These are phyloP conservation scores for Mesitornis unicolor DNA, from an alignment of 2,113 vertebrate species.

Conservation along the genomic window DNA sequence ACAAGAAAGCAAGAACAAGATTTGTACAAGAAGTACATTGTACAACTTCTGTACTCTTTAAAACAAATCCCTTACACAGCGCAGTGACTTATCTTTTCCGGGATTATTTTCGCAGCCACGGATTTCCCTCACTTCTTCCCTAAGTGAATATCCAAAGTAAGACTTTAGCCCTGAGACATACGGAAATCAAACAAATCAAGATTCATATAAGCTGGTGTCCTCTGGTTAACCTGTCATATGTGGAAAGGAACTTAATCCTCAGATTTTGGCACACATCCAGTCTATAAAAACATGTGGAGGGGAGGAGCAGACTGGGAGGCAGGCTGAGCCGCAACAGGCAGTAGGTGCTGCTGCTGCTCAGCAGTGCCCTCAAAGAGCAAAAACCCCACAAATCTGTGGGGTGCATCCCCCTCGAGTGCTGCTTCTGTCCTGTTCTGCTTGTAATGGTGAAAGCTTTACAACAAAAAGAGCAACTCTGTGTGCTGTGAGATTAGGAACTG, in stretches of 20 bases:
- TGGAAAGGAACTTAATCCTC: conserved; percentile 37
- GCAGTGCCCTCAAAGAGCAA: neutral
- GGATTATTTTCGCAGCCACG: neutral
- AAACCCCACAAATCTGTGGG: rapidly evolving
- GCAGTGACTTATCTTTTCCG: neutral
- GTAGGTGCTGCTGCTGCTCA: neutral
- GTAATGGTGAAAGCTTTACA: neutral
- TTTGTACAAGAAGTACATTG: neutral
- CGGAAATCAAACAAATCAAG: conserved; percentile 39
- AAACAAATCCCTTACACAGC: neutral
- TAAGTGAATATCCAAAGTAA: conserved; percentile 10
- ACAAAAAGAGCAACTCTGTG: neutral
- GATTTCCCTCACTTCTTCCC: conserved; percentile 5
- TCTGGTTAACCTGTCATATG: conserved; percentile 20
- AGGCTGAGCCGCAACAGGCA: neutral
- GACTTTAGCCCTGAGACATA: conserved; percentile 19
- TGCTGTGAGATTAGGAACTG: neutral
- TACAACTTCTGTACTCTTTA: neutral
- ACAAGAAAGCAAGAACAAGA: neutral
- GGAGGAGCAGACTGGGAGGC: neutral
- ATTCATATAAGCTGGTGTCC: conserved; percentile 2
- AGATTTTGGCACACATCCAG: neutral
- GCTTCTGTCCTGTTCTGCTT: neutral
- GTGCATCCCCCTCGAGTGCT: neutral
- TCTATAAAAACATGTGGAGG: neutral